Evolutionary conservation across 2,888 invertebrate genomes (phyloP).

Genomic region (Andrena haemorrhoa): DNA sequence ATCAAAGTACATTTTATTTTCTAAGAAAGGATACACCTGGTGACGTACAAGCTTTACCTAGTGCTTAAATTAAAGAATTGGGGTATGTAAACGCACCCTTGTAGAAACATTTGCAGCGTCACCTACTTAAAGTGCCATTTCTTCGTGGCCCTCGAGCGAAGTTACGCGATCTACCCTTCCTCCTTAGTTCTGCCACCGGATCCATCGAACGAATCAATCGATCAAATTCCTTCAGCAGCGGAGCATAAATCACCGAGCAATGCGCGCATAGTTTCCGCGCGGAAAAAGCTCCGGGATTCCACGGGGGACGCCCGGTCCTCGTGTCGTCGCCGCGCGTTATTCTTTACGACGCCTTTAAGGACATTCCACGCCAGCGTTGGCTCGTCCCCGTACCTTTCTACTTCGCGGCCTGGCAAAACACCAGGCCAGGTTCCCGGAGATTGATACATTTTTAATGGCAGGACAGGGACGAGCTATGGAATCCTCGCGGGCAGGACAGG

Average conservation of each 20-base stretch:
- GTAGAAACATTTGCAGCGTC: no score
- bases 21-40: no score
- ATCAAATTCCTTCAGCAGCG: slow-evolving; percentile 23
- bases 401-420: slow-evolving; percentile 60
- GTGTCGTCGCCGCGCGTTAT: slow-evolving; percentile 64
- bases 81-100: no score
- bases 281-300: slow-evolving; percentile 47
- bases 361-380: slow-evolving; percentile 64
- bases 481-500: slow-evolving; percentile 46
- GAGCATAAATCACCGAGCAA: slow-evolving; percentile 49
- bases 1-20: no score
- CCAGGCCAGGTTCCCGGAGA: slow-evolving; percentile 64
- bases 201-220: slow-evolving; percentile 55
- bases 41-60: no score
- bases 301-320: slow-evolving; percentile 22
- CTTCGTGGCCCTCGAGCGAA: neutral
- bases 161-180: neutral
- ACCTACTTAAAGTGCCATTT: neutral
- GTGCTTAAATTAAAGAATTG: no score
- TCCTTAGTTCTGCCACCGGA: slow-evolving; percentile 7
- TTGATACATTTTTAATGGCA: slow-evolving; percentile 80
- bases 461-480: slow-evolving; percentile 47
- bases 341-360: slow-evolving; percentile 75
- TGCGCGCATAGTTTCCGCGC: slow-evolving; percentile 16
- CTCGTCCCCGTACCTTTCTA: slow-evolving; percentile 14